Conservation (phyloP, 2,888 invertebrate species). For the Leptinotarsa rubiginosa region DNA sequence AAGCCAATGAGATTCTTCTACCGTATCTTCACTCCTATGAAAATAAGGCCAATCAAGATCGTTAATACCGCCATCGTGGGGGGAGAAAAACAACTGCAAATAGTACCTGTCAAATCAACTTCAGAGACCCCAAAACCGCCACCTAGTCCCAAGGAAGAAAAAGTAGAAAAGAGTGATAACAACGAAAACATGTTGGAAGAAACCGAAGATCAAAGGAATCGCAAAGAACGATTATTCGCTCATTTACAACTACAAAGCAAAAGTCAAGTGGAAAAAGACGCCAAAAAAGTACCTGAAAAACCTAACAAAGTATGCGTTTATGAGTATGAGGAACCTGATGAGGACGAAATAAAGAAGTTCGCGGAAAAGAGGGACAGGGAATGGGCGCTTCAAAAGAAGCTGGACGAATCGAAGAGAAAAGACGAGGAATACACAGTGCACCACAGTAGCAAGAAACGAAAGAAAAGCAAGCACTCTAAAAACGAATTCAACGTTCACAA, state of each 20-base stretch:
- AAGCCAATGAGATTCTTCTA: conserved; percentile 76
- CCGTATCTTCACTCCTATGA: conserved; percentile 68
- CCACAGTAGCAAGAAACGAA: conserved; percentile 68
- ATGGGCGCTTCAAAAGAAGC: conserved; percentile 64
- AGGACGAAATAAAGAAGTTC: conserved; percentile 64
- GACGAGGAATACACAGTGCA: conserved; percentile 51
- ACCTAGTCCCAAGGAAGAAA: conserved; percentile 34
- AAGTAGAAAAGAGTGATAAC: conserved; percentile 33
- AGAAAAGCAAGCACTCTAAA: conserved; percentile 71
- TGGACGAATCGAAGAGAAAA: conserved; percentile 56
- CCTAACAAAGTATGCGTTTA: conserved; percentile 59
- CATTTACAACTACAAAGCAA: conserved; percentile 62
- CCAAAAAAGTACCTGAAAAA: conserved; percentile 53
- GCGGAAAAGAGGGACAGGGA: conserved; percentile 65
- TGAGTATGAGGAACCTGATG: conserved; percentile 64
- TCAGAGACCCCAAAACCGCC: conserved; percentile 38
- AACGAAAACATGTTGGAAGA: conserved; percentile 43
- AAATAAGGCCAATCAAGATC: conserved; percentile 64
- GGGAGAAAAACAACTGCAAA: conserved; percentile 64
- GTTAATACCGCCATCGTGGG: conserved; percentile 61
- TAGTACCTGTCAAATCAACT: conserved; percentile 57
- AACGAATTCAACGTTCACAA: conserved; percentile 66
- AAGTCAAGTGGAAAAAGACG: conserved; percentile 54
- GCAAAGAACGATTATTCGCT: conserved; percentile 60
- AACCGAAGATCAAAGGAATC: conserved; percentile 54